Conservation (phyloP, 2,888 invertebrate species). For the Quadroppia sp. region DNA sequence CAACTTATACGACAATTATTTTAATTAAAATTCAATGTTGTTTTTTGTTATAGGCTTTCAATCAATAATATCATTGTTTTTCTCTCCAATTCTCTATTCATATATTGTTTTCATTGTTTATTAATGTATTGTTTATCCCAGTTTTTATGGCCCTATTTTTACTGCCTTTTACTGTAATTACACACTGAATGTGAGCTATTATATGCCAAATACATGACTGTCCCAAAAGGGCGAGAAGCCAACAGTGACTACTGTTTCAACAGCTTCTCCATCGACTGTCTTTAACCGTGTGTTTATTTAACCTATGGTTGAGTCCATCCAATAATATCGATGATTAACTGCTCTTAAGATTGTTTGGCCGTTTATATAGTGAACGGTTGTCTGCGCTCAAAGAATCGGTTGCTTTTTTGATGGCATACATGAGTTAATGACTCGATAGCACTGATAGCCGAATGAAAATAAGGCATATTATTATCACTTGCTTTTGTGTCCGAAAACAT, state of each 20-base stretch:
- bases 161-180: background rate
- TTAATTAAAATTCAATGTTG: background rate
- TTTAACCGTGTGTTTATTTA: background rate
- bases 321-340: slow-evolving; percentile 15
- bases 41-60: background rate
- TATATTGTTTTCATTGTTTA: slow-evolving; percentile 1
- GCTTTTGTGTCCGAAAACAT: too few species aligned
- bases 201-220: too few species aligned
- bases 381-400: slow-evolving; percentile 1
- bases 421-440: slow-evolving; percentile 5
- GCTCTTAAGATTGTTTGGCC: background rate
- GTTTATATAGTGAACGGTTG: slow-evolving; percentile 5
- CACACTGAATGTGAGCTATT: too few species aligned
- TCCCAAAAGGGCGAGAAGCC: too few species aligned
- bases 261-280: too few species aligned
- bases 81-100: background rate
- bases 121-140: too few species aligned
- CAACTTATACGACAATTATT: slow-evolving; percentile 6
- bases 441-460: too few species aligned
- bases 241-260: too few species aligned
- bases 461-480: too few species aligned
- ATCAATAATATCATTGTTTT: background rate
- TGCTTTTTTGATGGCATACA: background rate
- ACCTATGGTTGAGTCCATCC: background rate
- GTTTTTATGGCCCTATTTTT: background rate